Evolutionary conservation across 1,140 invertebrate genomes (phyloP).

Genomic region (Monomorium pharaonis): DNA sequence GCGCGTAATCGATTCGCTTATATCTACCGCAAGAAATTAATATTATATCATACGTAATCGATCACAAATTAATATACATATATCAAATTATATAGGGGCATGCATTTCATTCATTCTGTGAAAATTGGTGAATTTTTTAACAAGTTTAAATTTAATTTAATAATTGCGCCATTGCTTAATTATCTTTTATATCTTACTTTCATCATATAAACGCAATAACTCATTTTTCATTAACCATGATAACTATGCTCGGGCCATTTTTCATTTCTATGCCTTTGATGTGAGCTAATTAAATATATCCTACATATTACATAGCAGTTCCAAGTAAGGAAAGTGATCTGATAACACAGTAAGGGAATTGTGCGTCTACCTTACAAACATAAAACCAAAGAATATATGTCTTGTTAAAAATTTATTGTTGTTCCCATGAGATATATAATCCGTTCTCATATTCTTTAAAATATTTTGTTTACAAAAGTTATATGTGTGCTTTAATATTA

Average conservation of each 20-base stretch:
- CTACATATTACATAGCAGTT: not conserved
- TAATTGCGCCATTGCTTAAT: not conserved
- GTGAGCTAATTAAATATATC: conserved; percentile 39
- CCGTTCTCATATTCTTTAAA: not conserved
- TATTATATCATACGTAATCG: not conserved
- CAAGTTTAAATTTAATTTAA: not conserved
- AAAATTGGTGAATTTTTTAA: not conserved
- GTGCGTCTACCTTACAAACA: not conserved
- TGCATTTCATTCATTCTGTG: not conserved
- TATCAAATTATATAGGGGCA: not conserved
- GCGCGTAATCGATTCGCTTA: conserved; percentile 18
- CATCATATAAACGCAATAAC: conserved; percentile 22
- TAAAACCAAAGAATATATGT: not conserved
- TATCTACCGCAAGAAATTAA: conserved; percentile 9
- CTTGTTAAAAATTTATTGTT: not conserved
- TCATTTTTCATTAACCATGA: conserved; percentile 24
- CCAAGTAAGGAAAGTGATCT: not conserved
- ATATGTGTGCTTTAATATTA: not conserved
- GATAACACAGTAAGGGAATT: not conserved
- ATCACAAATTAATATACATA: not conserved
- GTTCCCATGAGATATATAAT: not conserved
- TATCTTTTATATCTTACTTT: not conserved
- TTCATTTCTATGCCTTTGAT: conserved; percentile 32
- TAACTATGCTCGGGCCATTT: conserved; percentile 19
- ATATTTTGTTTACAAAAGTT: not conserved